phyloP scores from a whole-genome alignment of 2,113 vertebrate genomes.

The Stigmatopora nigra region DNA sequence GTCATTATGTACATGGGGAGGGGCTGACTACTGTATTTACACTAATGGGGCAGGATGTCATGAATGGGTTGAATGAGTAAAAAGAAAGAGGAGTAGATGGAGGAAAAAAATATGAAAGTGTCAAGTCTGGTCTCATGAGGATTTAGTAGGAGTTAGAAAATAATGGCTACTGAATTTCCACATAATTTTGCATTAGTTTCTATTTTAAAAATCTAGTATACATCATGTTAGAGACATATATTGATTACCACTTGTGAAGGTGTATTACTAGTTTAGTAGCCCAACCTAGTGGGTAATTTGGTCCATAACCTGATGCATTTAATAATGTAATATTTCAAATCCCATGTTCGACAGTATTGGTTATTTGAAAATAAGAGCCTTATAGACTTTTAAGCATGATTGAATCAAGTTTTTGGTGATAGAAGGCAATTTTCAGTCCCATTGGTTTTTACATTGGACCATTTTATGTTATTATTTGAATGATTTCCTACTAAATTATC shows the following conservation, averaged over 20 bases:
- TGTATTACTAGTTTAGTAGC: not conserved
- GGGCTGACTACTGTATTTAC: constrained; percentile 52
- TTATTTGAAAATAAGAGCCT: too few species aligned
- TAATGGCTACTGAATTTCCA: not conserved
- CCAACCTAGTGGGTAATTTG: not conserved
- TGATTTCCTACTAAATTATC: constrained; percentile 2
- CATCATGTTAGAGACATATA: not conserved
- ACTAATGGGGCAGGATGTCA: constrained; percentile 45
- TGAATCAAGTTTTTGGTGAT: too few species aligned
- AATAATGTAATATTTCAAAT: not conserved
- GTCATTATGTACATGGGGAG: constrained; percentile 54
- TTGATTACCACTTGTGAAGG: not conserved
- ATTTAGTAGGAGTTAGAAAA: not conserved
- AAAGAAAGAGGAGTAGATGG: constrained; percentile 6
- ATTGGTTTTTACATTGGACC: not conserved
- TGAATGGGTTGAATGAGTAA: constrained; percentile 40
- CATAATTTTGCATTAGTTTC: too few species aligned
- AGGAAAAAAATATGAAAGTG: constrained; percentile 2
- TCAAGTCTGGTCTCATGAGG: not conserved
- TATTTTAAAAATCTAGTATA: not conserved
- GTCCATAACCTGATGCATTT: not conserved
- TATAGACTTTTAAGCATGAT: too few species aligned
- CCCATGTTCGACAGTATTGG: not conserved
- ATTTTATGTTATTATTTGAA: not conserved
- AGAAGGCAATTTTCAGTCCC: too few species aligned